Evolutionary conservation across 2,888 invertebrate genomes (phyloP).

Genomic region (Gibbula magus): DNA sequence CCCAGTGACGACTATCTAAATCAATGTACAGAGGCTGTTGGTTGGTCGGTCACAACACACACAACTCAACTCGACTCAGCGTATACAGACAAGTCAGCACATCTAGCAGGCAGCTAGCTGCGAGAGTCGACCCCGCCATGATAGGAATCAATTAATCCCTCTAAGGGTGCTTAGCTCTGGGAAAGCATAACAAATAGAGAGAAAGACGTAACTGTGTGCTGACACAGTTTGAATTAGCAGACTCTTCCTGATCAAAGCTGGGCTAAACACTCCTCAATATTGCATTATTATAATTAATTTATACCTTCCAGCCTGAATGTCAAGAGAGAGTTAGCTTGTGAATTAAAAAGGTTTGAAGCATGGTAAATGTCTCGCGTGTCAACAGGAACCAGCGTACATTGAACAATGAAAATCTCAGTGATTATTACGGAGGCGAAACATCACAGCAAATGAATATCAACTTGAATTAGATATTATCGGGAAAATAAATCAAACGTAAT

Average conservation of each 20-base stretch:
- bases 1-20: constrained; percentile 2
- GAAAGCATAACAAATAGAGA: background rate
- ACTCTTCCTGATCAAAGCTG: no score
- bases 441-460: no score
- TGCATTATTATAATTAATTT: constrained; percentile 8
- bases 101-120: no score
- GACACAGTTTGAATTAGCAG: background rate
- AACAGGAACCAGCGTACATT: no score
- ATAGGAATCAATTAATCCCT: constrained; percentile 3
- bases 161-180: background rate
- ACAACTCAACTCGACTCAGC: background rate
- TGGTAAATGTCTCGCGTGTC: no score
- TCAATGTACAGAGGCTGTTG: background rate
- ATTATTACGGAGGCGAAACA: no score
- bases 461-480: no score
- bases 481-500: no score
- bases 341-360: no score
- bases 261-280: background rate
- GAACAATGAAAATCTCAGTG: no score
- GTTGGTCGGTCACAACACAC: background rate
- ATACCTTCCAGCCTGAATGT: background rate
- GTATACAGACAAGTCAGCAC: no score
- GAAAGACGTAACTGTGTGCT: background rate
- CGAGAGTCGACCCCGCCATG: background rate
- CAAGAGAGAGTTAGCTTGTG: background rate